Evolutionary conservation across 2,113 vertebrate genomes (phyloP), one percentile per base, ranked within the genome.

Genomic region (Dryoscopus gambensis): DNA sequence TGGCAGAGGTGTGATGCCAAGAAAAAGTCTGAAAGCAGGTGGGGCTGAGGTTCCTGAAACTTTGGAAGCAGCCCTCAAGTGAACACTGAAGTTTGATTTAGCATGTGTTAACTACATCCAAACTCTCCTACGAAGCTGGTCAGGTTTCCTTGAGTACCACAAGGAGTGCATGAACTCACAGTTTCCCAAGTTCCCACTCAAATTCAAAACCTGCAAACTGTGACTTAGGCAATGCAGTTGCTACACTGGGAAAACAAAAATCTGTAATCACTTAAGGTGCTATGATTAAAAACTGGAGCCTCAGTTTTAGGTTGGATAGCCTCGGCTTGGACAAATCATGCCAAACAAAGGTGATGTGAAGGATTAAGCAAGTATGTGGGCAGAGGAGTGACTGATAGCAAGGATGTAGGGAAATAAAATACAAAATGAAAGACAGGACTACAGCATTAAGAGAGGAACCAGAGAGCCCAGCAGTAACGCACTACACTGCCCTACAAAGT

Each of bases 1-100:
- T 84, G 89, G 89, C 39, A 93, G 73, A 96, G 84, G 90, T 89
- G 92, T 9, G 17, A 88, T 86, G 95, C 92, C 94, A 96, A 95
- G 76, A 86, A 84, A 78, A 91, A 90, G 81, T 63, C 87, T 83
- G 76, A 90, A 88, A 71, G 85, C 79, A 92, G 92, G 93, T 92
- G 93, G 85, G 93, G 79, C 39, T 94, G 79, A 94, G 76, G 88
- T 86, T 89, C 85, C 33, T 88, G 76, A 37, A 76, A 90, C 79
- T 90, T 75, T 56, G 86, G 85, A 96, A 90, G 64, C 49, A 90
- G 76, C 44, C 40, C 90, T 77, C 71, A 50, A 94, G 53, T 47
- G 92, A 95, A 81, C 76, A 65, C 1, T 93, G 55, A 84, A 81
- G 79, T 40, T 80, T 93, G 91, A 96, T 87, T 83, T 86, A 96